phyloP scores from a whole-genome alignment of 2,888 invertebrate species.

The Cephalotes varians region DNA sequence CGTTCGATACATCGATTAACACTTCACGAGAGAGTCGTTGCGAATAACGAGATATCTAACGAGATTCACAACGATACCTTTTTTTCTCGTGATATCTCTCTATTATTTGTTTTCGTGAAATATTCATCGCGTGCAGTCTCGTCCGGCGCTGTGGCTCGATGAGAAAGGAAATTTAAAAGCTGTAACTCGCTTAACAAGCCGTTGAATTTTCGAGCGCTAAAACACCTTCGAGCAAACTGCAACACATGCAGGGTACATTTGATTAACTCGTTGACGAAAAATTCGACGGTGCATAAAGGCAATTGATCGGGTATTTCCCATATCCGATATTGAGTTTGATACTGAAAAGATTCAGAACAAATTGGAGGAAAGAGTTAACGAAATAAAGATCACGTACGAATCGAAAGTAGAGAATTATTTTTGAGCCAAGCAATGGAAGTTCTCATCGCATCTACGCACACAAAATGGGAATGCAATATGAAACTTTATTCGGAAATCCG shows the following conservation, averaged over 20 bases:
- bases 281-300: not conserved
- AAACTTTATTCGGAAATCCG: constrained; percentile 13
- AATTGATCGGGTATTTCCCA: not conserved
- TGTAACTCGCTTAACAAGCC: not conserved
- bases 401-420: not conserved
- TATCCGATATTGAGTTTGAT: not conserved
- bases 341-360: not conserved
- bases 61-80: constrained; percentile 2
- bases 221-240: constrained; percentile 20
- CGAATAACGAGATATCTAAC: constrained; percentile 30
- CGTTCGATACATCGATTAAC: constrained; percentile 33
- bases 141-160: not conserved
- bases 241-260: not conserved
- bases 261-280: constrained; percentile 28
- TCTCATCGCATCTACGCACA: not conserved
- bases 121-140: constrained; percentile 35
- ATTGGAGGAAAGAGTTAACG: not conserved
- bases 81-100: constrained; percentile 16
- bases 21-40: not conserved
- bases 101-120: constrained; percentile 36
- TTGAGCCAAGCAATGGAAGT: not conserved
- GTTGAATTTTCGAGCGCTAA: constrained; percentile 16
- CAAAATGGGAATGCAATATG: not conserved
- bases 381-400: not conserved
- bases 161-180: constrained; percentile 30